phyloP scores from a whole-genome alignment of 2,797 vertebrate species.

The Diglossa cyanea region DNA sequence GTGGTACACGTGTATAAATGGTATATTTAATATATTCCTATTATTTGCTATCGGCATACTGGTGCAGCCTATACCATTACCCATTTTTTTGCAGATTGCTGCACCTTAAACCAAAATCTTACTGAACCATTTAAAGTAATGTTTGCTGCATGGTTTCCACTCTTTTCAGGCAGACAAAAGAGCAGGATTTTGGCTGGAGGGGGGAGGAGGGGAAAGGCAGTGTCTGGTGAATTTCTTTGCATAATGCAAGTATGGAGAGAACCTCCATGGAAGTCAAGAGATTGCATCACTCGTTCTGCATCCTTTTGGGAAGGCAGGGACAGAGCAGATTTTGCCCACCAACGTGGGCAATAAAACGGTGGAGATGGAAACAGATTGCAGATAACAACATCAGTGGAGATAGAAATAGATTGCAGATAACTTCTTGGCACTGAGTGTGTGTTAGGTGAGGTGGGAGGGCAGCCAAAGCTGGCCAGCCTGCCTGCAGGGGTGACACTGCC shows the following conservation, averaged over 20 bases:
- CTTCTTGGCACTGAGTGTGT: background rate
- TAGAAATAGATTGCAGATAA: background rate
- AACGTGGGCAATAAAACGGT: too few species aligned
- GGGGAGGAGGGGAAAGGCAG: background rate
- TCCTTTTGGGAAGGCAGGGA: too few species aligned
- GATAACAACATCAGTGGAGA: background rate
- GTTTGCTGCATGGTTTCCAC: background rate
- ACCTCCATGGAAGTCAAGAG: too few species aligned
- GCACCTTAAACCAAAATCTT: background rate
- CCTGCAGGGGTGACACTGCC: background rate
- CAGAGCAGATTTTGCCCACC: too few species aligned
- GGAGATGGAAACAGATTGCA: too few species aligned
- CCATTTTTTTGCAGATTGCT: background rate
- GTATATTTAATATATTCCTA: background rate
- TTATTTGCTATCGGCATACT: background rate
- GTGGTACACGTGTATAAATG: background rate
- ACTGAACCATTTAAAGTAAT: background rate
- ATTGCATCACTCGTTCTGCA: too few species aligned
- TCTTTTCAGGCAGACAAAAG: background rate
- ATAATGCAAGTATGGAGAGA: background rate
- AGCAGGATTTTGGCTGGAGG: background rate
- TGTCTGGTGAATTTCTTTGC: background rate
- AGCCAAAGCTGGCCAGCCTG: background rate
- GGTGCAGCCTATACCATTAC: background rate
- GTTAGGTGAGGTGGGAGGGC: background rate